phyloP scores from a whole-genome alignment of 2,888 invertebrate genomes.

The Ptilodon capucinus region DNA sequence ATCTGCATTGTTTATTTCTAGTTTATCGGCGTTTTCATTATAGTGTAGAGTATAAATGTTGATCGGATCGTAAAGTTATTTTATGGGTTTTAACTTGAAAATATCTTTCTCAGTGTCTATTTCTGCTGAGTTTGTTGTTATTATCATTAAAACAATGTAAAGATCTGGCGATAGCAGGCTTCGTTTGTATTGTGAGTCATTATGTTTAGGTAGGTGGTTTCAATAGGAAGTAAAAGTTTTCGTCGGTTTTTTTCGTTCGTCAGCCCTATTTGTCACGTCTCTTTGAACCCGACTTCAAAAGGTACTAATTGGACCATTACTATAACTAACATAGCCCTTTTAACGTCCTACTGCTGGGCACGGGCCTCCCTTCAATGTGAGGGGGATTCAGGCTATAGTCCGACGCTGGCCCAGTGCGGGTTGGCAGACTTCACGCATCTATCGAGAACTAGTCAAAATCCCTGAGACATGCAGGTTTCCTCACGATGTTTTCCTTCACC shows the following conservation, averaged over 20 bases:
- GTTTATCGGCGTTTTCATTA: slow-evolving; percentile 69
- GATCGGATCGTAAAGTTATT: slow-evolving; percentile 55
- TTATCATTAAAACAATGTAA: slow-evolving; percentile 12
- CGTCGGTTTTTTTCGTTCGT: neutral
- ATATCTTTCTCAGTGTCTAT: slow-evolving; percentile 41
- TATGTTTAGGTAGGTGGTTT: slow-evolving; percentile 5
- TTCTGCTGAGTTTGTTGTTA: slow-evolving; percentile 10
- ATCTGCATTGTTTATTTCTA: slow-evolving; percentile 58
- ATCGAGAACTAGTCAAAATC: too few species aligned
- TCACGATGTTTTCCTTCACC: too few species aligned
- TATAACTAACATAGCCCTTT: too few species aligned
- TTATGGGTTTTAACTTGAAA: slow-evolving; percentile 60
- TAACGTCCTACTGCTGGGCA: too few species aligned
- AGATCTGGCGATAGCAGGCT: slow-evolving; percentile 2
- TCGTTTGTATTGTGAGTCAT: slow-evolving; percentile 15
- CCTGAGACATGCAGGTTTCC: too few species aligned
- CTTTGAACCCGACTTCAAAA: too few species aligned
- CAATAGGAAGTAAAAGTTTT: slow-evolving; percentile 11
- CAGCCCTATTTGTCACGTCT: neutral
- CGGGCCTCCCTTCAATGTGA: too few species aligned
- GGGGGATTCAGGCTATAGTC: too few species aligned
- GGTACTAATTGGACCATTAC: too few species aligned
- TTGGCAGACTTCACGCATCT: too few species aligned
- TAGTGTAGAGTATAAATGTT: slow-evolving; percentile 54
- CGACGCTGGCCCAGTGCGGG: too few species aligned